phyloP scores from a whole-genome alignment of 2,797 vertebrate genomes.

The Brachymystax lenok region DNA sequence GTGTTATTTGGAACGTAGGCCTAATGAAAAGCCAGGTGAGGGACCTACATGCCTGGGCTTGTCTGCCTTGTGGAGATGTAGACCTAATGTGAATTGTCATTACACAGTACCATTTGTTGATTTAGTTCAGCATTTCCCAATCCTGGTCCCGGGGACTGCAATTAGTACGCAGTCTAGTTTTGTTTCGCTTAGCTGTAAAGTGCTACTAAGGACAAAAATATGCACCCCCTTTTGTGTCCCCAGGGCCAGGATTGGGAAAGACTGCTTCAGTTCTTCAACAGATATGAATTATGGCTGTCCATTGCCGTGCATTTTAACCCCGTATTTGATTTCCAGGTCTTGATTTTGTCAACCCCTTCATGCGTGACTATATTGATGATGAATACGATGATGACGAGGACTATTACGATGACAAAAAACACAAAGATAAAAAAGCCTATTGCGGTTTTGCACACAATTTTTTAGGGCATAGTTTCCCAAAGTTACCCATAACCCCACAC shows the following conservation, averaged over 20 bases:
- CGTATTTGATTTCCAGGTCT: background rate
- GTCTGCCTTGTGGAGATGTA: too few relatives aligned
- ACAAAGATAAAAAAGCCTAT: background rate
- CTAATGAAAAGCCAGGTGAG: too few relatives aligned
- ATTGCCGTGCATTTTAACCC: background rate
- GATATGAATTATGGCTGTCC: background rate
- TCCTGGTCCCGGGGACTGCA: too few relatives aligned
- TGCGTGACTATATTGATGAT: background rate
- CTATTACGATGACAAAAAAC: constrained; percentile 13
- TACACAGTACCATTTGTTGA: too few relatives aligned
- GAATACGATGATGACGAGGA: background rate
- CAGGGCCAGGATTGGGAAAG: background rate
- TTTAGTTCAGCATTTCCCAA: too few relatives aligned
- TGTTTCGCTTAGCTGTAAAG: too few relatives aligned
- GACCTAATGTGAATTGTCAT: too few relatives aligned
- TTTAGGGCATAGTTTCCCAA: background rate
- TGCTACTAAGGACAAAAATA: too few relatives aligned
- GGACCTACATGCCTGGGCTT: too few relatives aligned
- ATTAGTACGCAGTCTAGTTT: too few relatives aligned
- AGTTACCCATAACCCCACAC: constrained; percentile 49
- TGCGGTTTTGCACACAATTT: background rate
- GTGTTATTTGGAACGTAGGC: too few relatives aligned
- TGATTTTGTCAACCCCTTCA: background rate
- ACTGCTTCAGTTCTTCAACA: background rate
- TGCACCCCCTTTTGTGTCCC: too few relatives aligned